Percentiles rank a stretch among this genome's conserved stretches.
Conservation (phyloP, 2,113 vertebrate genomes). For the Athene noctua region DNA sequence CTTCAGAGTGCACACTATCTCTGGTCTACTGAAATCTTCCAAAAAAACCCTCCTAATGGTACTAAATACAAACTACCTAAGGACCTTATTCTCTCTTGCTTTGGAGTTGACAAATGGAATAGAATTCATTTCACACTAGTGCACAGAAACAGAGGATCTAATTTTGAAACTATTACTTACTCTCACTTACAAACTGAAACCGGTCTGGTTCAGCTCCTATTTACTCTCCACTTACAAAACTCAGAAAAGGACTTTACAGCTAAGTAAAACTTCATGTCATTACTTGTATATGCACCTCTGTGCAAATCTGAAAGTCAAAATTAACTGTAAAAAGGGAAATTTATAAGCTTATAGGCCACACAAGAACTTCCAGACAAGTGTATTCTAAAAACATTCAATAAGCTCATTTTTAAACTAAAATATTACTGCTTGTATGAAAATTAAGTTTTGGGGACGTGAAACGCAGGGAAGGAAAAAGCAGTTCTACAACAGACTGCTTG, state of each 20-base stretch:
- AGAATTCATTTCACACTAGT: background rate
- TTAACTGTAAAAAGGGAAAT: background rate
- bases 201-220: background rate
- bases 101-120: background rate
- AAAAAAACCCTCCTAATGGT: too few relatives aligned
- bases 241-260: background rate
- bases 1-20: background rate
- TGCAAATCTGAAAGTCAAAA: background rate
- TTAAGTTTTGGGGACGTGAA: background rate
- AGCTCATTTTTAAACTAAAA: background rate
- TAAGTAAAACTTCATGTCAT: background rate
- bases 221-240: background rate
- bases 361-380: background rate
- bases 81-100: background rate
- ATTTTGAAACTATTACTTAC: background rate
- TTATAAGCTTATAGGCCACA: background rate
- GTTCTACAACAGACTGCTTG: background rate
- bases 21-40: background rate
- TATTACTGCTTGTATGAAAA: background rate
- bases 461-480: background rate
- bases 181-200: background rate
- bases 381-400: background rate
- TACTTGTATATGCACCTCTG: background rate
- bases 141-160: background rate
- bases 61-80: background rate